Conservation (phyloP, 2,797 vertebrate genomes). For the Leucoraja ocellata region DNA sequence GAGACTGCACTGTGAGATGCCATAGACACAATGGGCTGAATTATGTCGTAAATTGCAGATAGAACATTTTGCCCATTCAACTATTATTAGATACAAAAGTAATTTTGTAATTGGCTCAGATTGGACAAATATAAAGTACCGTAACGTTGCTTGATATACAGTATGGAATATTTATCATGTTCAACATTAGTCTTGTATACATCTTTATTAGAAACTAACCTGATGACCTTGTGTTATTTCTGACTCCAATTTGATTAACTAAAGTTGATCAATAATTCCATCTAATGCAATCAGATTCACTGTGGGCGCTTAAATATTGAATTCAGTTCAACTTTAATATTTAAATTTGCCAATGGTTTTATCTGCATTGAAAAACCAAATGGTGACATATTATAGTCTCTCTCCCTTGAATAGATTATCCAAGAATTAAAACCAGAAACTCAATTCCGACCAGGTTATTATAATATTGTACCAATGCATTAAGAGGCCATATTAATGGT, state of each 20-base stretch:
- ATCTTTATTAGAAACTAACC: background rate
- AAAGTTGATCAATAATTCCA: background rate
- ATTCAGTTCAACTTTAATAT: background rate
- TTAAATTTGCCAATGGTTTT: background rate
- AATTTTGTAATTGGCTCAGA: background rate
- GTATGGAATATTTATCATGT: background rate
- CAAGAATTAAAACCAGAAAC: background rate
- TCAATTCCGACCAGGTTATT: background rate
- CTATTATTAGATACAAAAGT: background rate
- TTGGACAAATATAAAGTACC: background rate
- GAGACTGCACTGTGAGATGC: too few species aligned
- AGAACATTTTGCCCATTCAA: background rate
- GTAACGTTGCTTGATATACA: background rate
- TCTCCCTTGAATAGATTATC: background rate
- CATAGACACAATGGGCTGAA: too few species aligned
- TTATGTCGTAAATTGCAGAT: background rate
- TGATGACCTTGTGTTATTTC: background rate
- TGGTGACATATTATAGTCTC: background rate
- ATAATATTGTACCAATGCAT: slow-evolving; percentile 14
- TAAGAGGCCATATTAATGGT: background rate
- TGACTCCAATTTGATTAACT: background rate
- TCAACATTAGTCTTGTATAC: background rate
- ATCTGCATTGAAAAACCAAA: background rate
- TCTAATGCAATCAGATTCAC: background rate
- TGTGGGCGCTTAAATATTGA: too few species aligned